phyloP scores from a whole-genome alignment of 35 echinoderm and acorn worm species.

The Amphiura filiformis region DNA sequence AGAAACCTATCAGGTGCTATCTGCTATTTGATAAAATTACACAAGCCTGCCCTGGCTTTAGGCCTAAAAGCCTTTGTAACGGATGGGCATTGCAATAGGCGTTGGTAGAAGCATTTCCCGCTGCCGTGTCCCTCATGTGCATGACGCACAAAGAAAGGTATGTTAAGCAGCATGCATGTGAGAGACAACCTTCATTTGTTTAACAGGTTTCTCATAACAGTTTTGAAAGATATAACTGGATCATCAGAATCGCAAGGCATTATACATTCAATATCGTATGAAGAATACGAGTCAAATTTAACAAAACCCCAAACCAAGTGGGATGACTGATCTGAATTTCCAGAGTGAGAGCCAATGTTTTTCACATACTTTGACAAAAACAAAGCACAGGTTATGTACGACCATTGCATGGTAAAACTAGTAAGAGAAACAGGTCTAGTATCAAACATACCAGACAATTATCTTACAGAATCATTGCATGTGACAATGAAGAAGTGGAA shows the following conservation, averaged over 20 bases:
- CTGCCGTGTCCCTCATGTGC: background rate
- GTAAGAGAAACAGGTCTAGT: background rate
- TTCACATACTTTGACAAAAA: background rate
- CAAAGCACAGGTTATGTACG: background rate
- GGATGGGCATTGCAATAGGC: background rate
- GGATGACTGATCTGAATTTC: background rate
- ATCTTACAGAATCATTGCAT: background rate
- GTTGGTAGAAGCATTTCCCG: constrained; percentile 2
- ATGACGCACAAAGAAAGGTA: background rate
- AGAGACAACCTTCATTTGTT: background rate
- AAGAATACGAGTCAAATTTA: background rate
- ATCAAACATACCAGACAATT: background rate
- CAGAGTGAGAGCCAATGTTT: background rate
- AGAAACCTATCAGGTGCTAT: background rate
- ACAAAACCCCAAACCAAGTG: background rate
- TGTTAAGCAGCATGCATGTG: background rate
- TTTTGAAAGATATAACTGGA: background rate
- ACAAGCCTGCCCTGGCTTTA: background rate
- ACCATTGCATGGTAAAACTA: background rate
- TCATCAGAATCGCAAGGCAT: background rate
- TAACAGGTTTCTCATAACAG: background rate
- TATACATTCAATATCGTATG: background rate
- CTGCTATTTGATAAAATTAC: constrained; percentile 11
- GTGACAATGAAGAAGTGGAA: background rate
- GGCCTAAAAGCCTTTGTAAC: background rate